Base-by-base conservation (phyloP, 1,140 invertebrate genomes). In the Linepithema humile region DNA sequence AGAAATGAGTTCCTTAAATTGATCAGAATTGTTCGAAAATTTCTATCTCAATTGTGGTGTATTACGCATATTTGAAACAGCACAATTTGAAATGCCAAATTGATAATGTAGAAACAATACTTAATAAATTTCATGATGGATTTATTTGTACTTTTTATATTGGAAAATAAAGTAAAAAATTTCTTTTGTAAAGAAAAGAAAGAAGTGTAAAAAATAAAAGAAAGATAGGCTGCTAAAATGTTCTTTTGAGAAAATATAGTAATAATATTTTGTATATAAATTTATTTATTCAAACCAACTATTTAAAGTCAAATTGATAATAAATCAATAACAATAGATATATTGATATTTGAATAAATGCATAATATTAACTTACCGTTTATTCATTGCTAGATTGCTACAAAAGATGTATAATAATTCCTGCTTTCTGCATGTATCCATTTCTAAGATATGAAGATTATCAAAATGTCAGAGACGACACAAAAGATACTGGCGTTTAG, bases 1-100 rank as follows among this genome's bases (percentile, higher is more conserved):
- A 86, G 75, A 72, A 80, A 59, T 5, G 40, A 60, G n/a, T 45
- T 40, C 32, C 67, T 65, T 40, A 80, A 55, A 55, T 70, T 55
- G 35, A 23, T 6, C 17, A 20, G 12, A 53, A 78, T 57, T 70
- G 26, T 23, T n/a, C 23, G 12, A 9, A 57, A 55, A 80, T 7
- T n/a, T 53, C n/a, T 29, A 32, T 80, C 23, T 40, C 45, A 45
- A 53, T 35, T 38, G 32, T 78, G 45, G 26, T 32, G 10, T 29
- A 20, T 77, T 35, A n/a, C 38, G n/a, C 32, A 7, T 59, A 62
- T 32, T 17, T 38, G 5, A 38, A 38, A 64, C 32, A 20, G 15
- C 62, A 48, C 1, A 6, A 45, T 62, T 75, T 75, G 60, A 17
- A 20, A 23, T 57, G 60, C 43, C 29, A 43, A 29, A n/a, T 40